Evolutionary conservation across 1,140 invertebrate genomes (phyloP), one percentile per base, ranked within the genome.

Genomic region (Oryzaephilus surinamensis): DNA sequence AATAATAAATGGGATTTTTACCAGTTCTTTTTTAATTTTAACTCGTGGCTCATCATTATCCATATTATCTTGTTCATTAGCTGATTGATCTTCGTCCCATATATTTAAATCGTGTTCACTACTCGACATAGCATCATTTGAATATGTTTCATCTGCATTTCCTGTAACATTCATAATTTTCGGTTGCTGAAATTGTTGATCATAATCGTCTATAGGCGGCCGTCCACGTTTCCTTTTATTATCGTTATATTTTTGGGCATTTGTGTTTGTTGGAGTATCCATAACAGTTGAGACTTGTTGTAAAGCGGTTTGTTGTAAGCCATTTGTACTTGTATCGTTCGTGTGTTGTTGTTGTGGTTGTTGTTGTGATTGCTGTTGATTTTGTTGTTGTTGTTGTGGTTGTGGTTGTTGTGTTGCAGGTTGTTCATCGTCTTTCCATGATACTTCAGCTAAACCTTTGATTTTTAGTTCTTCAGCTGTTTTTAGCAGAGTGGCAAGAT

Each of bases 381-480:
- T 48, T 63, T 56, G 8, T 60, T 54, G 42, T 60, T 60, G n/a
- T 31, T 18, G 16, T 38, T 31, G 55, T 14, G 57, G 54, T 63
- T 60, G 49, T 64, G 55, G 7, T 59, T 54, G 42, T 60, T 59
- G 46, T 62, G 62, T n/a, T n/a, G n/a, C n/a, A n/a, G n/a, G n/a
- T 28, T 39, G 55, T 18, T 69, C 66, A 45, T 77, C 72, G 52
- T 81, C 78, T 43, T 74, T 74, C 81, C 82, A 86, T 38, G 83
- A 84, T 2, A 89, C 84, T 62, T 92, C 86, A 21, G 88, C 86
- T 12, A 93, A 64, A 0, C 90, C 90, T 66, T 94, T 93, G 42
- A 93, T 88, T 58, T 86, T 76, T 6, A 94, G 66, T 57, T 89
- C 88, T 63, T 93, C 88, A 1, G 90, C 90, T 36, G 88, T 91